Base-by-base conservation (phyloP, 2,888 invertebrate genomes). In the Palloptera scutellata region DNA sequence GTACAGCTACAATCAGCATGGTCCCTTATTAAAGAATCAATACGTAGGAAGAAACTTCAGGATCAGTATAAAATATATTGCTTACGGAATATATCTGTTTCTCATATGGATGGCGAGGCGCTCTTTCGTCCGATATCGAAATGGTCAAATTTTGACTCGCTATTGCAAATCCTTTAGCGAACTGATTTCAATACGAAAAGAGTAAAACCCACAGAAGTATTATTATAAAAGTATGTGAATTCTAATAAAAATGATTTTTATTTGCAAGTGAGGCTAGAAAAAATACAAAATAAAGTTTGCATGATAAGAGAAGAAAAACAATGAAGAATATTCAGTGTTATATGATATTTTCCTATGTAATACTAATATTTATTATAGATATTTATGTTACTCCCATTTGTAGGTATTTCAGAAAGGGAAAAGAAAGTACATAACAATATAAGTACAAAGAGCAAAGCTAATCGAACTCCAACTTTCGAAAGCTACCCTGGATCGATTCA, bases 401-500 rank as follows among this genome's bases (percentile, higher is more conserved):
- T 2, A 30, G 2, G 30, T 2, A 30, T 6, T 4, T 30, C 30
- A 30, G 30, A 6, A 30, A 30, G 30, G 30, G 30, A 30, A 48
- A n/a, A 48, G 3, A 5, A 5, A 48, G 8, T 48, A 8, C 48
- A 15, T 48, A 43, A 5, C 13, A n/a, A 48, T 3, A 48, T 5
- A n/a, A 48, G 2, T 8, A 8, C 12, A 12, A 48, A 48, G n/a
- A n/a, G n/a, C n/a, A n/a, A n/a, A n/a, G n/a, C 55, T 69, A 89
- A 81, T 91, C 91, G 76, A 91, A 89, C 78, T 91, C 90, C 74
- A 91, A 82, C 83, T 90, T 91, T 74, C 91, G 87, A 84, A 91
- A 91, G 80, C 91, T 91, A 17, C 91, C 91, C 76, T 88, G 77
- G 61, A 85, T 80, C 19, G 83, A 83, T 69, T 84, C 84, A 65